Conservation (phyloP, 1,140 invertebrate genomes). For the Meloidogyne chitwoodi region DNA sequence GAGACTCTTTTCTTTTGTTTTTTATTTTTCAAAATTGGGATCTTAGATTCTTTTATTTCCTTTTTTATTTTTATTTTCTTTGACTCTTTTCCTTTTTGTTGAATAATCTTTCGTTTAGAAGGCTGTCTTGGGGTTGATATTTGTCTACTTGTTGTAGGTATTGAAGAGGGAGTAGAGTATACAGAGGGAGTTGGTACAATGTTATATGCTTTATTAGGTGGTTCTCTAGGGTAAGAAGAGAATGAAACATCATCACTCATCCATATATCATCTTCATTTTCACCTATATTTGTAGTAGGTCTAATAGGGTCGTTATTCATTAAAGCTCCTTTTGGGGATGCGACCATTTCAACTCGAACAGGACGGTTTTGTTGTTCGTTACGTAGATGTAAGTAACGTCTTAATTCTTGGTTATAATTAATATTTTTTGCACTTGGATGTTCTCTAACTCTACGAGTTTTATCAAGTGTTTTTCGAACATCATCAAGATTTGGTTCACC, state of each 20-base stretch:
- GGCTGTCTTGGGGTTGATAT: too few relatives aligned
- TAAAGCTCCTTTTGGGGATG: too few relatives aligned
- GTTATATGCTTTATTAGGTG: not conserved
- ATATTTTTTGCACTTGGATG: not conserved
- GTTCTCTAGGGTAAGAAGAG: not conserved
- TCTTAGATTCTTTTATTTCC: too few relatives aligned
- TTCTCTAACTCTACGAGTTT: not conserved
- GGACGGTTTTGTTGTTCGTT: conserved; percentile 1
- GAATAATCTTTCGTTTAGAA: too few relatives aligned
- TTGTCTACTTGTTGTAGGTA: too few relatives aligned
- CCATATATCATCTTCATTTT: not conserved
- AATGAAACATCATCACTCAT: not conserved
- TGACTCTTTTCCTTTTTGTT: too few relatives aligned
- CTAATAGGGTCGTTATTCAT: too few relatives aligned
- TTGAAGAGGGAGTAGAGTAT: not conserved
- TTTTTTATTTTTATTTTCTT: too few relatives aligned
- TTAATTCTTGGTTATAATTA: not conserved
- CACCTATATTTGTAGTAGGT: too few relatives aligned
- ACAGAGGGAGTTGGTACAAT: not conserved
- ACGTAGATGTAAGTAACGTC: not conserved
- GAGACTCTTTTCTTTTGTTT: too few relatives aligned
- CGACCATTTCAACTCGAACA: not conserved
- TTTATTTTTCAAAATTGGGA: too few relatives aligned
- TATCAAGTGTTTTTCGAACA: not conserved
- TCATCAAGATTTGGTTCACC: not conserved